Evolutionary conservation across 2,113 vertebrate genomes (phyloP), one percentile per base, ranked within the genome.

Genomic region (Hypocryptadius cinnamomeus): DNA sequence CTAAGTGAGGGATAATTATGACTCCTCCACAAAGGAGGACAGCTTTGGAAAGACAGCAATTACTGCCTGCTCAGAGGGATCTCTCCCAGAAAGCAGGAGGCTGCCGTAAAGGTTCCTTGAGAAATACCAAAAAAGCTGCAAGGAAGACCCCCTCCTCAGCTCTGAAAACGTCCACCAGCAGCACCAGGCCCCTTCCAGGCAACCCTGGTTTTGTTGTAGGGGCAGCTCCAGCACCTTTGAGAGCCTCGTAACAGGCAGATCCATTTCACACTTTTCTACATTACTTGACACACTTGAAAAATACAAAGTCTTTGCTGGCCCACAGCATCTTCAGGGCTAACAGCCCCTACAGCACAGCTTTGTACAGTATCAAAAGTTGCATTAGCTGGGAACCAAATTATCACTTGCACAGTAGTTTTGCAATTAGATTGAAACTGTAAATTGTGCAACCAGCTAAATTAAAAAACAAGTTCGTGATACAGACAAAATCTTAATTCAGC

Each of bases 381-480:
- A 54, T 27, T 59, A 94, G 51, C 68, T 83, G 51, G 70, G 39
- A 91, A 92, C 31, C 47, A 93, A 81, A 78, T 84, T 93, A 93
- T 64, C 85, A 90, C 90, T 74, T 90, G 64, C 79, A 93, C 60
- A 80, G 79, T 5, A 85, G 87, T 88, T 96, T 91, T 92, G 94
- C 92, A 95, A 94, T 80, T 73, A 68, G 45, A 85, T 16, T 74
- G 89, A 87, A 95, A 95, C 79, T 79, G 51, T 88, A 93, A 92
- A 69, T 96, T 96, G 83, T 89, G 94, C 92, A 97, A 95, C 57
- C 81, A 78, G 57, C 72, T 70, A 71, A 89, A 94, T 79, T 15
- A 84, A 92, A 92, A 81, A 87, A 83, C 81, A 78, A 87, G 68
- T 44, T 56, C 19, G 30, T 65, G 78, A 90, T 56, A 92, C 21